phyloP scores from a whole-genome alignment of 2,888 invertebrate species.

The Pemphredon lugubris region DNA sequence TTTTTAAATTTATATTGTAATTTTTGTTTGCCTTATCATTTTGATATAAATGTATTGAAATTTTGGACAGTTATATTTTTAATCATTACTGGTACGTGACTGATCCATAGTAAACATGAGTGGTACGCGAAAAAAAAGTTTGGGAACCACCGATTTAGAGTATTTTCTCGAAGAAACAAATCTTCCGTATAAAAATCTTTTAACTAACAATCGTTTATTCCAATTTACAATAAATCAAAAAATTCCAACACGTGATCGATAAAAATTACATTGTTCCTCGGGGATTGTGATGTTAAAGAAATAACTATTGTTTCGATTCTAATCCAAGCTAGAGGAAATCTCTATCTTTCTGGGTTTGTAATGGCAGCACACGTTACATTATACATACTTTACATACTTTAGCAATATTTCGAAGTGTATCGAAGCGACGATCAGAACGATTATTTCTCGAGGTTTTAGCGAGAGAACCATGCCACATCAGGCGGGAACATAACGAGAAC shows the following conservation, averaged over 20 bases:
- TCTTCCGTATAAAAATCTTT: slow-evolving; percentile 36
- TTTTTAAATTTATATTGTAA: no score
- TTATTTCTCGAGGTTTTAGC: no score
- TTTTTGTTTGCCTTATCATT: no score
- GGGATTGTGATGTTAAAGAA: slow-evolving; percentile 12
- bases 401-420: neutral
- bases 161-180: slow-evolving; percentile 23
- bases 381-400: slow-evolving; percentile 27
- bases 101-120: no score
- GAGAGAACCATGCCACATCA: no score
- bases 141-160: no score
- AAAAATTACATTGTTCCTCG: slow-evolving; percentile 13
- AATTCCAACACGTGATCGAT: slow-evolving; percentile 1
- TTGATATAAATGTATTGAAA: no score
- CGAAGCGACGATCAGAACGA: neutral
- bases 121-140: no score
- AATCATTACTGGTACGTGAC: no score
- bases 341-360: slow-evolving; percentile 11
- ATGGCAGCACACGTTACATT: slow-evolving; percentile 19
- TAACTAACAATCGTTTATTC: slow-evolving; percentile 48
- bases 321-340: slow-evolving; percentile 4
- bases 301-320: neutral
- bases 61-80: no score
- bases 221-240: slow-evolving; percentile 38
- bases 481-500: no score